Evolutionary conservation across 2,888 invertebrate species (phyloP).

Genomic region (Neoascia interrupta): DNA sequence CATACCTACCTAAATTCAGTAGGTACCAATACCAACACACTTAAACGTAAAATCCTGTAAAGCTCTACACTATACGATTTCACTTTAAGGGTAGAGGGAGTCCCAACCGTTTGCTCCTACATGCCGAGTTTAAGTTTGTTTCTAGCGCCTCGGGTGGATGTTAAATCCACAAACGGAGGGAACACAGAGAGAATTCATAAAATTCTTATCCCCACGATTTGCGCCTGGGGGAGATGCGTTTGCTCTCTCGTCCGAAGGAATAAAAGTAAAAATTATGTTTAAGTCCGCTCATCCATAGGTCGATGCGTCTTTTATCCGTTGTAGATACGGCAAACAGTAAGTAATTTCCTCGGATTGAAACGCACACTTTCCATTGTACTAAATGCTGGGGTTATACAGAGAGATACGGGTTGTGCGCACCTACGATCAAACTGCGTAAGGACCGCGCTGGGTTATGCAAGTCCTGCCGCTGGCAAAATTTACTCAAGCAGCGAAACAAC

Average conservation of each 20-base stretch:
- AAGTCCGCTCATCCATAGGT: not conserved
- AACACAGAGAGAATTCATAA: slow-evolving; percentile 9
- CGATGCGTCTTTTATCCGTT: slow-evolving; percentile 11
- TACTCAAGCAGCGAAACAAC: slow-evolving; percentile 52
- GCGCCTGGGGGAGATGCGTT: slow-evolving; percentile 22
- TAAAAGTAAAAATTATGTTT: slow-evolving; percentile 22
- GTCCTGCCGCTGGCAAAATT: slow-evolving; percentile 53
- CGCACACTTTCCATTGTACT: slow-evolving; percentile 3
- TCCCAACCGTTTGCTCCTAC: slow-evolving; percentile 29
- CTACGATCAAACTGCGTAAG: slow-evolving; percentile 52
- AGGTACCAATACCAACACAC: slow-evolving; percentile 12
- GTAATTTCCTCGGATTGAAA: slow-evolving; percentile 11
- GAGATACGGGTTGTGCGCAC: slow-evolving; percentile 35
- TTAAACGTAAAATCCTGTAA: too few relatives aligned
- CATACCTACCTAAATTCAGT: not conserved
- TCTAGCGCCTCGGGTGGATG: slow-evolving; percentile 37
- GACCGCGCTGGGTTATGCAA: slow-evolving; percentile 39
- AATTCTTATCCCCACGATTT: slow-evolving; percentile 31
- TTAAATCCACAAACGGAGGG: slow-evolving; percentile 50
- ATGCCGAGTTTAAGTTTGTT: slow-evolving; percentile 55
- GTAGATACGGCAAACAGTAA: slow-evolving; percentile 2
- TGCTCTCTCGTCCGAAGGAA: slow-evolving; percentile 1
- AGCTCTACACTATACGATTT: slow-evolving; percentile 22
- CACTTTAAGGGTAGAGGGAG: slow-evolving; percentile 31
- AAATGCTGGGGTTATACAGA: slow-evolving; percentile 8